A percentile compares a stretch with the other conserved stretches of the same genome.
These are phyloP conservation scores for Bubalus kerabau DNA, from an alignment of 2,113 vertebrate species.

Conservation along the genomic window DNA sequence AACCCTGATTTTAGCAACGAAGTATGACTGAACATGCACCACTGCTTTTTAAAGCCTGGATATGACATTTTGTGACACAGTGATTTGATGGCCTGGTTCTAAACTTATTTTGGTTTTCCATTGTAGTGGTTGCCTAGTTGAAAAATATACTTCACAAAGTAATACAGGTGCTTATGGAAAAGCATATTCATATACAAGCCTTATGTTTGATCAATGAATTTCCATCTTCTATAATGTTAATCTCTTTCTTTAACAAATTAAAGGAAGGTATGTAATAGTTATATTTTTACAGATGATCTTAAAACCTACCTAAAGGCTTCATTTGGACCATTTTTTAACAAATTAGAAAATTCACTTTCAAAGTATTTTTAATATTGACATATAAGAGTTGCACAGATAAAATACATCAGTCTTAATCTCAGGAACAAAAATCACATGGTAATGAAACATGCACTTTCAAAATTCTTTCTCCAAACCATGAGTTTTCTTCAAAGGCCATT, in stretches of 20 bases:
- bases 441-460: neutral
- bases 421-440: neutral
- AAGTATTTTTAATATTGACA: neutral
- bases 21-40: too few relatives aligned
- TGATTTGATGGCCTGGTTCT: neutral
- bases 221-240: neutral
- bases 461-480: neutral
- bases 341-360: neutral
- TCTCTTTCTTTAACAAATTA: neutral
- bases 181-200: neutral
- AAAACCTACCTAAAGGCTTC: neutral
- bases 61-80: neutral
- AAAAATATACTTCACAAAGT: neutral
- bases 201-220: neutral
- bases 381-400: neutral
- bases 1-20: too few relatives aligned
- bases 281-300: neutral
- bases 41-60: neutral
- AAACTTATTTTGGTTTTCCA: neutral
- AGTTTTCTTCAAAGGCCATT: neutral
- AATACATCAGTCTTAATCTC: neutral
- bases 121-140: neutral
- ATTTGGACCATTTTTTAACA: neutral
- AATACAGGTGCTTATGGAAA: too few relatives aligned
- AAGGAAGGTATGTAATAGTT: neutral